Percentiles rank a stretch among this genome's conserved stretches.
Evolutionary conservation across 2,888 invertebrate species (phyloP).

Genomic region (Latrodectus hesperus): DNA sequence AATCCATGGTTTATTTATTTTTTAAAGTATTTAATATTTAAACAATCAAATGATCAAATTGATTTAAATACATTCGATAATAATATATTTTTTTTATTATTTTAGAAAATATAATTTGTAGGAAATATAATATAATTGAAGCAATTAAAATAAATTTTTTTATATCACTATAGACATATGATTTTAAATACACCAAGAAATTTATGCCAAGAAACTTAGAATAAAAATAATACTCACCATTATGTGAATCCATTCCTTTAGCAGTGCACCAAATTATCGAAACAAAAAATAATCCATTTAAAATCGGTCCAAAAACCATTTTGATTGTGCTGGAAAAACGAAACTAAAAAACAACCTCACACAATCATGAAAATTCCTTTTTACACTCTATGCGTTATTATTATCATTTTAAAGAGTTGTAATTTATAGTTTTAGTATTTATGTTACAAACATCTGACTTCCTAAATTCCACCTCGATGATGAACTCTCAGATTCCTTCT

Average conservation of each 20-base stretch:
- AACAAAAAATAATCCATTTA: slow-evolving; percentile 51
- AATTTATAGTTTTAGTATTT: background rate
- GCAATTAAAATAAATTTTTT: too few relatives aligned
- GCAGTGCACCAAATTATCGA: slow-evolving; percentile 20
- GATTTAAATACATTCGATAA: too few relatives aligned
- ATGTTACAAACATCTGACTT: background rate
- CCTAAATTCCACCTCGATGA: background rate
- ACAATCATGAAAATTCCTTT: slow-evolving; percentile 1
- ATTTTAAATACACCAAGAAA: background rate
- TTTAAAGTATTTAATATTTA: too few relatives aligned
- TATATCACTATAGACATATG: too few relatives aligned
- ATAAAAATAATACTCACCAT: slow-evolving; percentile 24
- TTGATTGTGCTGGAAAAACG: background rate
- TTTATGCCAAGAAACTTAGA: background rate
- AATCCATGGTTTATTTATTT: too few relatives aligned
- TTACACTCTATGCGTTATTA: background rate
- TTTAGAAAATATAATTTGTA: too few relatives aligned
- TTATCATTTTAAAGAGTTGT: too few relatives aligned
- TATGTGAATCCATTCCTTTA: slow-evolving; percentile 43
- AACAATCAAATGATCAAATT: too few relatives aligned
- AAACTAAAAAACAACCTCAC: slow-evolving; percentile 18
- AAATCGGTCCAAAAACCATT: slow-evolving; percentile 28
- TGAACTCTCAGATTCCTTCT: background rate
- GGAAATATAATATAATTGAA: too few relatives aligned
- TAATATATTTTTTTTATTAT: too few relatives aligned